Evolutionary conservation across 2,888 invertebrate genomes (phyloP).

Genomic region (Tribolium freemani): DNA sequence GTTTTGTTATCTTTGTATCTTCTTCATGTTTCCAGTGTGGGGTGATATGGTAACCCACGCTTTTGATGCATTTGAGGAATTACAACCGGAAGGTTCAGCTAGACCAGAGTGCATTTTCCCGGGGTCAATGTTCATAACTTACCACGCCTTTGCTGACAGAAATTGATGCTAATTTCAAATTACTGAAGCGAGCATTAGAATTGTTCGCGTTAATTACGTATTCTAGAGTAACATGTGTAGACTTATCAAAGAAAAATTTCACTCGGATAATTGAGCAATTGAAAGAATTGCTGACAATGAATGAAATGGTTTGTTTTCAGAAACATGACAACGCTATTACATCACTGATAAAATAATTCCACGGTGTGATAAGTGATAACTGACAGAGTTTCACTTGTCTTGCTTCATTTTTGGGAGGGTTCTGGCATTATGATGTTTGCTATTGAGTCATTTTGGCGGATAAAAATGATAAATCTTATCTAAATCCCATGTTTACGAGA

Average conservation of each 20-base stretch:
- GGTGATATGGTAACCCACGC: conserved; percentile 30
- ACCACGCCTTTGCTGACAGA: conserved; percentile 26
- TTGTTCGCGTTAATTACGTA: not conserved
- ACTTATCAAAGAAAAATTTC: too few relatives aligned
- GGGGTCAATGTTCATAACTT: conserved; percentile 38
- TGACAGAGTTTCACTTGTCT: not conserved
- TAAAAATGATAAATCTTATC: not conserved
- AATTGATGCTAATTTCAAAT: conserved; percentile 22
- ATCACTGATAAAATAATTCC: not conserved
- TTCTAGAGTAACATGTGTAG: too few relatives aligned
- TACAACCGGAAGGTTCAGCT: conserved; percentile 38
- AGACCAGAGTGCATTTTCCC: conserved; percentile 25
- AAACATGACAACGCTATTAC: not conserved
- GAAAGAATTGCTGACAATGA: not conserved
- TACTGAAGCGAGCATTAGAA: not conserved
- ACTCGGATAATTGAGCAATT: not conserved
- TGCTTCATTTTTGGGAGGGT: not conserved
- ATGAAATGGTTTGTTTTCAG: not conserved
- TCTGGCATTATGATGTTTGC: not conserved
- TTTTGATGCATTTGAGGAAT: conserved; percentile 33
- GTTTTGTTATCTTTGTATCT: conserved; percentile 16
- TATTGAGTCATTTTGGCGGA: not conserved
- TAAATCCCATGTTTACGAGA: not conserved
- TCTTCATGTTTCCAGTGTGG: conserved; percentile 9
- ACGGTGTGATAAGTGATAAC: not conserved